phyloP scores from a whole-genome alignment of 2,888 invertebrate genomes.

The Xestia rhomboidea region DNA sequence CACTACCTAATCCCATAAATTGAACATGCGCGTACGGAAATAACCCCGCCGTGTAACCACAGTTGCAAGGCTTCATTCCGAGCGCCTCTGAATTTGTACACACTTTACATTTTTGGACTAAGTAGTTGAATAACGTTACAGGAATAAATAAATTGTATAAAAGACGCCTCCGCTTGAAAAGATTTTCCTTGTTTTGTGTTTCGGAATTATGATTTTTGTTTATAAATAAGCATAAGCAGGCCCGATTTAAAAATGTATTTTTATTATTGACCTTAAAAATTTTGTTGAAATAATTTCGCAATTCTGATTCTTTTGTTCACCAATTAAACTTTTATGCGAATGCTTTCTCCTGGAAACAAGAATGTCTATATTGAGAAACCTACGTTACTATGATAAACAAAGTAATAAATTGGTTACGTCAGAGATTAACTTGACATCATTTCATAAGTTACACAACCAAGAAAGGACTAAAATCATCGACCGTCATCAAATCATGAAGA shows the following conservation, averaged over 20 bases:
- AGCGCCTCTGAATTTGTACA: conserved; percentile 33
- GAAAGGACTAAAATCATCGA: not conserved
- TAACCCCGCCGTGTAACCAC: conserved; percentile 36
- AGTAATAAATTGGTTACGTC: not conserved
- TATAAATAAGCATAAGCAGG: conserved; percentile 1
- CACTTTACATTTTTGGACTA: conserved; percentile 39
- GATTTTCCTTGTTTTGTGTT: conserved; percentile 16
- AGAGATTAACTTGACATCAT: not conserved
- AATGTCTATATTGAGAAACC: not conserved
- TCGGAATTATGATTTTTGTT: not conserved
- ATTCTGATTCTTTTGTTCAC: conserved; percentile 10
- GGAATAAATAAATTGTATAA: conserved; percentile 51
- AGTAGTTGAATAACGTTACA: conserved; percentile 44
- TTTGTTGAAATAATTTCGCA: not conserved
- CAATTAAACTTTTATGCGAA: not conserved
- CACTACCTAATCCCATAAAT: conserved; percentile 19
- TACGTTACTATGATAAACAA: not conserved
- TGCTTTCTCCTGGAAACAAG: not conserved
- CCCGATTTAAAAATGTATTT: conserved; percentile 25
- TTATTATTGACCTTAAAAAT: conserved; percentile 9
- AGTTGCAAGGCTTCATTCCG: conserved; percentile 46
- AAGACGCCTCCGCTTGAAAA: not conserved
- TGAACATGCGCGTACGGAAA: conserved; percentile 43
- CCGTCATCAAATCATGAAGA: not conserved
- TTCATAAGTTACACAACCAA: not conserved